Evolutionary conservation across 2,797 vertebrate genomes (phyloP).

Genomic region (Enteromius anoplus): DNA sequence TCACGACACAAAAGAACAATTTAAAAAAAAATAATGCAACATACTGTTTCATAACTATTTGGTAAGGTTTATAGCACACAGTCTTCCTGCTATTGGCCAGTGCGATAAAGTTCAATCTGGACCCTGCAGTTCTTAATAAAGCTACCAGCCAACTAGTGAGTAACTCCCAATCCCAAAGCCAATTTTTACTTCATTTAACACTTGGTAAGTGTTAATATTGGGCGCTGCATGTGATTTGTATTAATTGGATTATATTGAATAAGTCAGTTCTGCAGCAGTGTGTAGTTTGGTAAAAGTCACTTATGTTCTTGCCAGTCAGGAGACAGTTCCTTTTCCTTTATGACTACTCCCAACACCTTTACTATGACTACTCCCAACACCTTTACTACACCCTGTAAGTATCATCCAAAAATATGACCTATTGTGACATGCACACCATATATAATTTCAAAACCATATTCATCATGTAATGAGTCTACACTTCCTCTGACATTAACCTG

Average conservation of each 20-base stretch:
- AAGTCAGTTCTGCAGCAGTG: neutral
- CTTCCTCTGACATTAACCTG: constrained; percentile 43
- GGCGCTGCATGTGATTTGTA: constrained; percentile 3
- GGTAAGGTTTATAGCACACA: neutral
- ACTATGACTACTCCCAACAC: neutral
- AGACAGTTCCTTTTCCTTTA: neutral
- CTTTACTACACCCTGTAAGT: neutral
- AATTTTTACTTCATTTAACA: neutral
- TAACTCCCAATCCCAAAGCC: constrained; percentile 23
- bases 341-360: neutral
- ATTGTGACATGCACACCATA: constrained; percentile 21
- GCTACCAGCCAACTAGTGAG: constrained; percentile 6
- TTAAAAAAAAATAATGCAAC: neutral
- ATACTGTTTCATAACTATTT: neutral
- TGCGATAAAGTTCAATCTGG: neutral
- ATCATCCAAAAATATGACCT: neutral
- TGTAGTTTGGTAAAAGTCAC: neutral
- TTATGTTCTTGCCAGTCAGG: neutral
- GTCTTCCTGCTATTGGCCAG: neutral
- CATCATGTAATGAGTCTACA: constrained; percentile 36
- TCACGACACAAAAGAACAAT: neutral
- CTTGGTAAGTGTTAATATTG: constrained; percentile 1
- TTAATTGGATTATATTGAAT: constrained; percentile 21
- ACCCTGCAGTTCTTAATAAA: neutral
- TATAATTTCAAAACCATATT: constrained; percentile 43